Evolutionary conservation across 2,113 vertebrate genomes (phyloP), one percentile per base, ranked within the genome.

Genomic region (Peromyscus maniculatus): DNA sequence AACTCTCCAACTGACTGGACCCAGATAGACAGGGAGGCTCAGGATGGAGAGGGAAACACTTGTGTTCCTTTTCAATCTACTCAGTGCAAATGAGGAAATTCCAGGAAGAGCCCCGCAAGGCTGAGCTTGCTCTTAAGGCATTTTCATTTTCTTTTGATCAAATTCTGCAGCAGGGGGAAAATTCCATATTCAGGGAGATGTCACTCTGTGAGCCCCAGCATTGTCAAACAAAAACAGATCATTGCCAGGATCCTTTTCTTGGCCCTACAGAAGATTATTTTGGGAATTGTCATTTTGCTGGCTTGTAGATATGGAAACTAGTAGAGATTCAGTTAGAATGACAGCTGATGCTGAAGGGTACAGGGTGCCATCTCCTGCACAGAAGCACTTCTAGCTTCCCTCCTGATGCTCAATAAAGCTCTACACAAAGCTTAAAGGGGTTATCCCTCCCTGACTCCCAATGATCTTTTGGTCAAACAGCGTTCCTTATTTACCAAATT

Each of bases 191-290:
- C 9, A 7, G n/a, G 46, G 79, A 67, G 26, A 24, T 55, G 21
- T 92, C n/a, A 72, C 69, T 92, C 28, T 31, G 33, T 31, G 24
- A 67, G 52, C 26, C n/a, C 74, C 36, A 69, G 12, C 26, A 66
- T 24, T 9, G 17, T 69, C 62, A 67, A 36, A 13, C 57, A 93
- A 88, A 88, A 83, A 33, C 26, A 71, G 69, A 59, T 13, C 52
- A 17, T 77, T 92, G 69, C 59, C 59, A 94, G 49, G 19, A 84
- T 89, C 49, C 59, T n/a, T 66, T 84, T 21, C 69, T 91, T 94
- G 49, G 77, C 21, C 46, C 17, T 3, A 82, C 66, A 82, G 72
- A 91, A 87, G 67, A 55, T 74, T 52, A 67, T 66, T 66, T 74
- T 49, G 28, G 88, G n/a, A 86, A 57, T 66, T 88, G 67, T 92